Conservation (phyloP, 2,113 vertebrate species). For the Ailuropoda melanoleuca region DNA sequence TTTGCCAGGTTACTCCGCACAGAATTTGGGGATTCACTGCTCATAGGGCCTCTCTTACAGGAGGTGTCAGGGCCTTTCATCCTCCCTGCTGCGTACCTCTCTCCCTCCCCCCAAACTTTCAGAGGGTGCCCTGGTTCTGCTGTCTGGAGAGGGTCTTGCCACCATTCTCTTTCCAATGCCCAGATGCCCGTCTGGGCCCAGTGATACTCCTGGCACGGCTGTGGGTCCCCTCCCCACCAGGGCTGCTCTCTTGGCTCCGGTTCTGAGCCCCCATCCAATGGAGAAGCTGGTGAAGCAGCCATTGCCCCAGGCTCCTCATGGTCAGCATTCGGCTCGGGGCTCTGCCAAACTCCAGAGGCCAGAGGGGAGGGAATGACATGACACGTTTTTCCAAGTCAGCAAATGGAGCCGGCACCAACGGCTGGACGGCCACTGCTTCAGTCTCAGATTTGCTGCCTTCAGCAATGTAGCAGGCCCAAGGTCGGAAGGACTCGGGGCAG, state of each 20-base stretch:
- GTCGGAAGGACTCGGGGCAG: slow-evolving; percentile 29
- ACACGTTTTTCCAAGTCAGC: slow-evolving; percentile 66
- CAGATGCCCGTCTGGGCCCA: background rate
- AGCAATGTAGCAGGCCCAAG: slow-evolving; percentile 53
- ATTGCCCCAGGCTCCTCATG: background rate
- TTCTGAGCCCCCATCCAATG: background rate
- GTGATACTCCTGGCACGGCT: background rate
- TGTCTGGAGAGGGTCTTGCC: background rate
- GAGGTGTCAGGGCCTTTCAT: background rate
- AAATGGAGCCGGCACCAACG: background rate
- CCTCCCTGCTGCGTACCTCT: background rate
- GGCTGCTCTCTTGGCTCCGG: background rate
- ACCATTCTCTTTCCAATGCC: background rate
- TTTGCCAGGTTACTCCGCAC: background rate
- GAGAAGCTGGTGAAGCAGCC: background rate
- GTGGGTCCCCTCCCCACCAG: background rate
- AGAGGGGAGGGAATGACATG: slow-evolving; percentile 55
- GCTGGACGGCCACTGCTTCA: background rate
- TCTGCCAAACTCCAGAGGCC: slow-evolving; percentile 53
- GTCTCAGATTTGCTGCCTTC: slow-evolving; percentile 58
- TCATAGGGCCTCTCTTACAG: background rate
- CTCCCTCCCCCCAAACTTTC: rapidly evolving
- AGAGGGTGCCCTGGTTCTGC: background rate
- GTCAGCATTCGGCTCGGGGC: slow-evolving; percentile 54
- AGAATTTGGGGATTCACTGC: background rate